Evolutionary conservation across 2,888 invertebrate genomes (phyloP).

Genomic region (Zonitis immaculata): DNA sequence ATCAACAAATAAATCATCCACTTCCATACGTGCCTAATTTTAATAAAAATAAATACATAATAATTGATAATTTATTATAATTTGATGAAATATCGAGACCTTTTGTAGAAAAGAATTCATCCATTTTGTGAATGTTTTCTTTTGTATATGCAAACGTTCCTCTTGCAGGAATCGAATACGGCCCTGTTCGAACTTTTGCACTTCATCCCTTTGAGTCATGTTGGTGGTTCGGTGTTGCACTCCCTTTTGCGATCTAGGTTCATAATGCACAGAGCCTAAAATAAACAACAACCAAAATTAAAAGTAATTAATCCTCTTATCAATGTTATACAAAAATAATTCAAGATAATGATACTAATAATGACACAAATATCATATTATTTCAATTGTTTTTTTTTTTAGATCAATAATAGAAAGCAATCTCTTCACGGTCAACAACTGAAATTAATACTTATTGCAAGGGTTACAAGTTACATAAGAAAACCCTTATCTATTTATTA

Average conservation of each 20-base stretch:
- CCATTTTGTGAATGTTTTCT: conserved; percentile 99
- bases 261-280: conserved; percentile 42
- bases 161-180: conserved; percentile 95
- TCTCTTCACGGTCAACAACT: background rate
- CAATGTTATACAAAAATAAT: too few relatives aligned
- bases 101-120: conserved; percentile 95
- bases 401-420: background rate
- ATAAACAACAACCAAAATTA: background rate
- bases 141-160: conserved; percentile 96
- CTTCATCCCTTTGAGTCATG: conserved; percentile 89
- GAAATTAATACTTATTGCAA: conserved; percentile 1
- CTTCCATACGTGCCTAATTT: conserved; percentile 90
- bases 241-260: conserved; percentile 41
- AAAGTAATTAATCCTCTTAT: background rate
- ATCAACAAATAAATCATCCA: conserved; percentile 95
- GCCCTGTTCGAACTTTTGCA: conserved; percentile 93
- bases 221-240: conserved; percentile 67
- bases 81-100: conserved; percentile 51
- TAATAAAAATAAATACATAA: conserved; percentile 27
- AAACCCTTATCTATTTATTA: background rate
- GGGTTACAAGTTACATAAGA: background rate
- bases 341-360: too few relatives aligned
- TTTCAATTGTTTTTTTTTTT: too few relatives aligned
- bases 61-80: background rate
- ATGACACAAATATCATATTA: background rate